A percentile compares a stretch with the other conserved stretches of the same genome.
Evolutionary conservation across 2,797 vertebrate species (phyloP).

Genomic region (Anguilla obscura): DNA sequence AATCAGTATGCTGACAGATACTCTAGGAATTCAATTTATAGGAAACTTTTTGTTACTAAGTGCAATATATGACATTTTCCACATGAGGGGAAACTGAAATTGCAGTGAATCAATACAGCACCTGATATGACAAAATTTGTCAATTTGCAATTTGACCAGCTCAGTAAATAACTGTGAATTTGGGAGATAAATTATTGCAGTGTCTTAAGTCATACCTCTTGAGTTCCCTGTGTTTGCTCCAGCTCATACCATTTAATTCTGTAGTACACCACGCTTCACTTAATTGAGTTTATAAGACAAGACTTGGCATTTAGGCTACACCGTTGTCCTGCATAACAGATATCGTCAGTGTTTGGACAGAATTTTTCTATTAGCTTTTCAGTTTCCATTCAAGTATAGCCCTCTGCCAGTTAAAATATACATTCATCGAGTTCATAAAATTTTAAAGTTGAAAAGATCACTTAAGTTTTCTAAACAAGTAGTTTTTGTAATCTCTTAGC

Average conservation of each 20-base stretch:
- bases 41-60: background rate
- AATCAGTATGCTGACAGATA: constrained; percentile 2
- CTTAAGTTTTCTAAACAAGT: background rate
- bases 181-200: background rate
- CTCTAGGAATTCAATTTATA: background rate
- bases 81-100: background rate
- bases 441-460: background rate
- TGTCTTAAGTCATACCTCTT: too few species aligned
- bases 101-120: background rate
- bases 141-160: background rate
- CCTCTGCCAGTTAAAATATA: background rate
- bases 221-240: too few species aligned
- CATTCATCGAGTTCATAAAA: background rate
- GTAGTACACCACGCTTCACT: background rate
- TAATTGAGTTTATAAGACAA: background rate
- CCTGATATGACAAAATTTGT: background rate
- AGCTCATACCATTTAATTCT: background rate
- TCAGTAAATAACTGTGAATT: background rate
- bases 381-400: background rate
- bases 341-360: background rate
- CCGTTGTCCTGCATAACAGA: background rate
- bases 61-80: background rate
- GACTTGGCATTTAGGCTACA: background rate
- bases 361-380: background rate
- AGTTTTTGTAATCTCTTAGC: background rate